A percentile compares a stretch with the other conserved stretches of the same genome.
Conservation (phyloP, 1,140 invertebrate species). For the Cyphomyrmex costatus region DNA sequence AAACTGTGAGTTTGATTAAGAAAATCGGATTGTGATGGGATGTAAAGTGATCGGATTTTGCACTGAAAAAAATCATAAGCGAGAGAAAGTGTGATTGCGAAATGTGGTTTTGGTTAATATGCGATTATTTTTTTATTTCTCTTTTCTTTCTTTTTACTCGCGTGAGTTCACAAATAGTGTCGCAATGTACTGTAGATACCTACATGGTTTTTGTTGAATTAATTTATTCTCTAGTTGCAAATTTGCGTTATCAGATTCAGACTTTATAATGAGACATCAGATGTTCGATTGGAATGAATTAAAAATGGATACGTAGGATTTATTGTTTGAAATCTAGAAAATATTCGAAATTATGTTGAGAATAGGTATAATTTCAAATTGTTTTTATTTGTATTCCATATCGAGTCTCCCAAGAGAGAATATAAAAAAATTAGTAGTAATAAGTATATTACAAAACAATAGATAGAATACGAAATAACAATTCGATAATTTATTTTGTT, state of each 20-base stretch:
- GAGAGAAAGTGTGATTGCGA: neutral
- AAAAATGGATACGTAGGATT: neutral
- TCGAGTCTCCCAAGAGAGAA: too few relatives aligned
- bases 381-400: neutral
- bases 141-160: neutral
- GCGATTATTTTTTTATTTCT: neutral
- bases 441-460: too few relatives aligned
- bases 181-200: neutral
- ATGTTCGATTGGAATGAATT: neutral
- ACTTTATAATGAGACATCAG: neutral
- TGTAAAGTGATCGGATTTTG: conserved; percentile 9
- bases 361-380: neutral
- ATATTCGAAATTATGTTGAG: neutral
- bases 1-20: neutral
- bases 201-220: neutral
- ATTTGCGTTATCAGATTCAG: neutral
- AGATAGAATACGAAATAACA: neutral
- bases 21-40: neutral
- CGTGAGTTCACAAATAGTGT: neutral
- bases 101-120: neutral
- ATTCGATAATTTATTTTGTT: neutral
- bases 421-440: too few relatives aligned
- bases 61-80: neutral
- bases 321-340: neutral
- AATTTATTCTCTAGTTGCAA: neutral